These are phyloP conservation scores for Xenentodon cancila DNA, from an alignment of 2,797 vertebrate genomes.

Conservation along the genomic window DNA sequence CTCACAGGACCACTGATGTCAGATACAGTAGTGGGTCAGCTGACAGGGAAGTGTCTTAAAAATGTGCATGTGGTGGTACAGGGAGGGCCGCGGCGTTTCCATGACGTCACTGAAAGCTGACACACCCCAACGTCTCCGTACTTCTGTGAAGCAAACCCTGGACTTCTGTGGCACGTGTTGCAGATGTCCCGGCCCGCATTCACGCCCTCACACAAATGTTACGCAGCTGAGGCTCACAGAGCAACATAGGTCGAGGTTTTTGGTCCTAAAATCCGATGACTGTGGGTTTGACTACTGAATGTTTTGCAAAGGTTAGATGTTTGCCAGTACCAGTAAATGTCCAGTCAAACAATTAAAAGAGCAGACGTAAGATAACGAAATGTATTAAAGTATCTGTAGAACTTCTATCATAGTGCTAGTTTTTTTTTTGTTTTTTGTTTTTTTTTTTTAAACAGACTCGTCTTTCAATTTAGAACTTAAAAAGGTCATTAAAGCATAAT, in stretches of 20 bases:
- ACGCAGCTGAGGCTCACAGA: slow-evolving; percentile 13
- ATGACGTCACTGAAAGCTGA: slow-evolving; percentile 70
- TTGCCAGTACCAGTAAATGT: too few relatives aligned
- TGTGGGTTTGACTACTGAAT: background rate
- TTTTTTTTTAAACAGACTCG: too few relatives aligned
- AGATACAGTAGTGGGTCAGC: slow-evolving; percentile 56
- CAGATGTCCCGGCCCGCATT: slow-evolving; percentile 49
- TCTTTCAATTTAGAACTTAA: too few relatives aligned
- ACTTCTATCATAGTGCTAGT: too few relatives aligned
- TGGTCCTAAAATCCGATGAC: slow-evolving; percentile 9
- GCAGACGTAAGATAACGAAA: too few relatives aligned
- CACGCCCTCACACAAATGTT: slow-evolving; percentile 20
- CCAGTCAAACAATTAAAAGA: too few relatives aligned
- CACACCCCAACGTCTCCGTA: slow-evolving; percentile 35
- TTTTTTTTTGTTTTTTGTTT: too few relatives aligned
- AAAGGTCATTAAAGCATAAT: too few relatives aligned
- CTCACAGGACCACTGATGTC: slow-evolving; percentile 35
- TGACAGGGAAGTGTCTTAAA: slow-evolving; percentile 78
- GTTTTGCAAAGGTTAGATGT: background rate
- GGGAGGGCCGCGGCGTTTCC: slow-evolving; percentile 74
- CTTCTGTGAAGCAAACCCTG: slow-evolving; percentile 13
- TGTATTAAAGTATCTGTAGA: too few relatives aligned
- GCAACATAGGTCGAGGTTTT: slow-evolving; percentile 1
- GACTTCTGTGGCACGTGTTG: slow-evolving; percentile 43
- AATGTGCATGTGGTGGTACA: slow-evolving; percentile 62